A percentile compares a stretch with the other conserved stretches of the same genome.
Conservation (phyloP, 2,888 invertebrate species). For the Empis livida region DNA sequence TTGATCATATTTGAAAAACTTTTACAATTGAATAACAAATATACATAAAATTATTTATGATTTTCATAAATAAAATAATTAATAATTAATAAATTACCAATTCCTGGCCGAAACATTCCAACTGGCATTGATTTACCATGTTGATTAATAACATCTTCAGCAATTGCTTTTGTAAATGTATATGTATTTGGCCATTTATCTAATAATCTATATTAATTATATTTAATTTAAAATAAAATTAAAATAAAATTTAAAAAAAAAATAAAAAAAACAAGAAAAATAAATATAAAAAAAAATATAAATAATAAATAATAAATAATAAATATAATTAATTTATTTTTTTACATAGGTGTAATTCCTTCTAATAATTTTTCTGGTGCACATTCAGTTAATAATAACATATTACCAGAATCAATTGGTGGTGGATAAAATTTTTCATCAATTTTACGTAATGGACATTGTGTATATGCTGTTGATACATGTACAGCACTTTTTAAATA, state of each 20-base stretch:
- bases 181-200: conserved; percentile 79
- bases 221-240: not conserved
- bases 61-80: too few relatives aligned
- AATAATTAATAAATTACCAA: too few relatives aligned
- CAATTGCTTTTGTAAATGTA: conserved; percentile 80
- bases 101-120: conserved; percentile 72
- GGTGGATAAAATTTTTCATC: conserved; percentile 44
- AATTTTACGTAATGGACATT: conserved; percentile 38
- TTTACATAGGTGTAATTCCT: conserved; percentile 40
- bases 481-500: conserved; percentile 39
- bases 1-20: too few relatives aligned
- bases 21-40: too few relatives aligned
- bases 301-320: not conserved
- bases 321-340: not conserved
- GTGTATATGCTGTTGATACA: conserved; percentile 46
- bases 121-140: conserved; percentile 61
- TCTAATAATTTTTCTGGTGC: conserved; percentile 40
- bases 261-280: too few relatives aligned
- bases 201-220: conserved; percentile 42
- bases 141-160: conserved; percentile 59
- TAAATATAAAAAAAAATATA: not conserved
- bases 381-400: conserved; percentile 39
- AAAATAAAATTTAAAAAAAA: too few relatives aligned
- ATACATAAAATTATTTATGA: too few relatives aligned
- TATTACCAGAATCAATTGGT: conserved; percentile 39